Evolutionary conservation across 2,113 vertebrate genomes (phyloP).

Genomic region (Urocynchramus pylzowi): DNA sequence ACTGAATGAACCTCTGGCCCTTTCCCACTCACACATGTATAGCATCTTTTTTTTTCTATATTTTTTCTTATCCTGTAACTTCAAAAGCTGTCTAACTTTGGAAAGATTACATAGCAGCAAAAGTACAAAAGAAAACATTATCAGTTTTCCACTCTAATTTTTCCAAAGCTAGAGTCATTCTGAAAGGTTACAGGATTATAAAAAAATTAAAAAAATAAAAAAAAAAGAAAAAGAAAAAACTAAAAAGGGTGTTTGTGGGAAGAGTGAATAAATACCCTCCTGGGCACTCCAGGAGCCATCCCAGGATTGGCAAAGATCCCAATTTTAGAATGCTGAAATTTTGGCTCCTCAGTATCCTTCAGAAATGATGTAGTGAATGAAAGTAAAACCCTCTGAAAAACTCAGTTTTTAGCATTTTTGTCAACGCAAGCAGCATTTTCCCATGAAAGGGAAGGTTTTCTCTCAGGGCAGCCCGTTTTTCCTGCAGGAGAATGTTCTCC

Average conservation of each 20-base stretch:
- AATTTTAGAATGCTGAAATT: background rate
- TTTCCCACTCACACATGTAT: background rate
- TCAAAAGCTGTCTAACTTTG: constrained; percentile 41
- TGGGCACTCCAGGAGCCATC: background rate
- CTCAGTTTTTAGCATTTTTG: background rate
- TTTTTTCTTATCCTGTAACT: background rate
- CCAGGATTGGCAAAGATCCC: background rate
- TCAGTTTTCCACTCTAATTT: constrained; percentile 40
- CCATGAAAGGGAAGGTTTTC: background rate
- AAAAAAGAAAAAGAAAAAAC: background rate
- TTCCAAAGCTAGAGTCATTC: constrained; percentile 25
- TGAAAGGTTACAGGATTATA: constrained; percentile 34
- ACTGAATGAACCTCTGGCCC: background rate
- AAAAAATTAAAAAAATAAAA: background rate
- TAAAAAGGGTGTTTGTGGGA: background rate
- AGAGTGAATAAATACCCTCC: constrained; percentile 6
- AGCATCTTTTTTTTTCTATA: background rate
- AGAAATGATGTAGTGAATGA: background rate
- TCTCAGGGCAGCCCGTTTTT: background rate
- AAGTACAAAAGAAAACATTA: constrained; percentile 56
- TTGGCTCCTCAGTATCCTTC: background rate
- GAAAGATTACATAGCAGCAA: constrained; percentile 32
- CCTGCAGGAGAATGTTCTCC: background rate
- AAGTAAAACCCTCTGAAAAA: background rate
- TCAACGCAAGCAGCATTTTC: background rate